Conservation (phyloP, 2,113 vertebrate genomes). For the Cichladusa arquata region DNA sequence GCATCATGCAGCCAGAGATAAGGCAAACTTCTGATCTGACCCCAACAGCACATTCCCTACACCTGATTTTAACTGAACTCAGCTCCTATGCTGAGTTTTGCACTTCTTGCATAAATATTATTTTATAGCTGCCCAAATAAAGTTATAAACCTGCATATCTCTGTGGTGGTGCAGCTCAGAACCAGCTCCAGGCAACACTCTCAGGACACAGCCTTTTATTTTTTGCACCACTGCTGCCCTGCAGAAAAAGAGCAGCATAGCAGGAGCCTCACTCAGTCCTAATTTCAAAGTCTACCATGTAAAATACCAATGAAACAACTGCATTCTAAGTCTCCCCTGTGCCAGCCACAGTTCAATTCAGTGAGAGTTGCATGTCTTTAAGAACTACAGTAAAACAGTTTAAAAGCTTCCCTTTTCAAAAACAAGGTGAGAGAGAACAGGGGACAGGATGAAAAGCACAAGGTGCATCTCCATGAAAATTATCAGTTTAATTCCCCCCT, state of each 20-base stretch:
- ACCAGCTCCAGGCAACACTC: neutral
- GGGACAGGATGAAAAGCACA: neutral
- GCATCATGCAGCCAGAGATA: neutral
- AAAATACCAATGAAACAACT: neutral
- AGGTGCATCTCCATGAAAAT: neutral
- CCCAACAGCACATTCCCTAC: neutral
- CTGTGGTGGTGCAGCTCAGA: neutral
- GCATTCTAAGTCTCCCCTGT: neutral
- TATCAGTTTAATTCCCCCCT: neutral
- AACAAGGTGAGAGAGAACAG: neutral
- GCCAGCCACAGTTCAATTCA: neutral
- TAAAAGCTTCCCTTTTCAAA: neutral
- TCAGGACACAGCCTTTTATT: neutral
- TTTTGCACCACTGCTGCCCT: neutral
- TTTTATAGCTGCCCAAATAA: neutral
- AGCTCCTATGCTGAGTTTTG: neutral
- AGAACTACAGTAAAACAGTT: neutral
- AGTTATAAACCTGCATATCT: neutral
- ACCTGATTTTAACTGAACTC: neutral
- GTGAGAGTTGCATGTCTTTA: rapidly evolving
- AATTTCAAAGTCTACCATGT: neutral
- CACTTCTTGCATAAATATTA: neutral
- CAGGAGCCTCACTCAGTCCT: neutral
- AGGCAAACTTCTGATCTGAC: neutral
- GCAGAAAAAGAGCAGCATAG: neutral